Conservation (phyloP, 2,797 vertebrate species). For the Anabas testudineus region DNA sequence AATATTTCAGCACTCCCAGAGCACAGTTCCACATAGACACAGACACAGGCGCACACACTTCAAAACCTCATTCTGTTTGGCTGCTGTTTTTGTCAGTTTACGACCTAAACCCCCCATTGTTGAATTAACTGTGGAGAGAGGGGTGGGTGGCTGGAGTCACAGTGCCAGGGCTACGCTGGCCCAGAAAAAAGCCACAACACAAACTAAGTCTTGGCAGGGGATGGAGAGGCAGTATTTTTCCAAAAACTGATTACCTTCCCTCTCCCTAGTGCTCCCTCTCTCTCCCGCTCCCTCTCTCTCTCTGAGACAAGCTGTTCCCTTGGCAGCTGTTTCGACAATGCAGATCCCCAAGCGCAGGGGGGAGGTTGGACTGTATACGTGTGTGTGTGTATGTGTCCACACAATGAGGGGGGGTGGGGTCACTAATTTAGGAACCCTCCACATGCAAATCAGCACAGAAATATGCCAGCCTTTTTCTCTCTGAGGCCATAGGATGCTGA, state of each 20-base stretch:
- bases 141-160: conserved; percentile 60
- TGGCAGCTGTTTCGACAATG: conserved; percentile 81
- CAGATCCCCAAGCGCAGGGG: conserved; percentile 51
- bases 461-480: conserved; percentile 39
- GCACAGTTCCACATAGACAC: conserved; percentile 28
- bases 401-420: conserved; percentile 11
- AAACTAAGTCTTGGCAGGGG: conserved; percentile 76
- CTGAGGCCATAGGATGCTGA: conserved; percentile 46
- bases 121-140: conserved; percentile 69
- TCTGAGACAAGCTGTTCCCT: conserved; percentile 78
- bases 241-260: conserved; percentile 77
- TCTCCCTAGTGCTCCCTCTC: conserved; percentile 41
- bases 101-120: conserved; percentile 68
- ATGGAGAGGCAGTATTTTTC: conserved; percentile 68
- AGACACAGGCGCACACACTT: conserved; percentile 52
- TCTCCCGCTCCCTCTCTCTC: conserved; percentile 45
- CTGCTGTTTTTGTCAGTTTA: conserved; percentile 72
- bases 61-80: conserved; percentile 55
- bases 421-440: conserved; percentile 64
- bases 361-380: conserved; percentile 44
- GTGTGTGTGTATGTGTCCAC: conserved; percentile 20
- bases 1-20: conserved; percentile 28
- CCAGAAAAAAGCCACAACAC: conserved; percentile 73
- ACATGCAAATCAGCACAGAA: conserved; percentile 66
- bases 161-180: conserved; percentile 58